Conservation (phyloP, 2,888 invertebrate species). For the Iphiclides podalirius region DNA sequence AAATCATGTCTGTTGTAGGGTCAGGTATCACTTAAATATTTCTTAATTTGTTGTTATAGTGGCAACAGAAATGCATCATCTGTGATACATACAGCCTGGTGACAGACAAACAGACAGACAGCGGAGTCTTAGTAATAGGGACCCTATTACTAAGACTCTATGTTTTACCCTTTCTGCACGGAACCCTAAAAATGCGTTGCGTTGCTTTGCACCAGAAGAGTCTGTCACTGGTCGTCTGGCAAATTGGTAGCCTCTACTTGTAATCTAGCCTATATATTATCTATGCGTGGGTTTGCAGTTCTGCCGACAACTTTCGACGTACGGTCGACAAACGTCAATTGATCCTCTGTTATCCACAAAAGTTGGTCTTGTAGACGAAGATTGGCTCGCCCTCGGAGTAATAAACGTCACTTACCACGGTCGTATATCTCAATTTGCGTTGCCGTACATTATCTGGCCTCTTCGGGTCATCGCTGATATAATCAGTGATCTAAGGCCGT, state of each 20-base stretch:
- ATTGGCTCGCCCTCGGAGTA: not conserved
- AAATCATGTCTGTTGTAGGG: too few species aligned
- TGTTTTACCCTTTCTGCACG: too few species aligned
- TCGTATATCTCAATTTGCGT: constrained; percentile 15
- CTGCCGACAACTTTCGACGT: not conserved
- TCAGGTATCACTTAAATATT: too few species aligned
- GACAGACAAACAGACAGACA: too few species aligned
- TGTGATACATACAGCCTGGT: too few species aligned
- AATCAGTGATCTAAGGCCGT: constrained; percentile 1
- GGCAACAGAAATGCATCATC: too few species aligned
- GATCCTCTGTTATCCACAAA: constrained; percentile 6
- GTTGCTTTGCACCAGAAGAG: too few species aligned
- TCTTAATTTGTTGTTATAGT: too few species aligned
- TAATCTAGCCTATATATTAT: not conserved
- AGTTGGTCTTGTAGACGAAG: not conserved
- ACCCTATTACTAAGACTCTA: too few species aligned
- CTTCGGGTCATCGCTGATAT: not conserved
- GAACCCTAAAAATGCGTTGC: too few species aligned
- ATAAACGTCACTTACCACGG: constrained; percentile 16
- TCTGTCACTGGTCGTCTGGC: too few species aligned
- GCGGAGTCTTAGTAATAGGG: too few species aligned
- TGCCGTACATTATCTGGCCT: constrained; percentile 6
- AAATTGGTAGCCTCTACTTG: constrained; percentile 1
- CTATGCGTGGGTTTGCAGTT: constrained; percentile 5
- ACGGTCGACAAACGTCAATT: constrained; percentile 11